Conservation (phyloP, 64 coral and sea anemone genomes). For the Dendronephthya gigantea region DNA sequence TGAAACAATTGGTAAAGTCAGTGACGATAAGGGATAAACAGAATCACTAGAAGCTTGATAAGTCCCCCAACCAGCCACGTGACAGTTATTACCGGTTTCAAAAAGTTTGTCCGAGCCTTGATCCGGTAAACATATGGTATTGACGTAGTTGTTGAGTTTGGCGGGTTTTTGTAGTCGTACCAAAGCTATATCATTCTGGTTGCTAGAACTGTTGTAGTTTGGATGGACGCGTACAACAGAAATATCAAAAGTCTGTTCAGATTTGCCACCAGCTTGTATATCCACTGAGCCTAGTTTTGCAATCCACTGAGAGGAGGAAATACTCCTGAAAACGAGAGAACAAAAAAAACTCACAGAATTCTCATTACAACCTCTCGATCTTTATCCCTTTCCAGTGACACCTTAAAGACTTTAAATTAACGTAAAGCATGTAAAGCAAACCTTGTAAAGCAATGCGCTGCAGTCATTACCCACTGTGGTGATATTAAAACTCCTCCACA, state of each 20-base stretch:
- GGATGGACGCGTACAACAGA: slow-evolving; percentile 54
- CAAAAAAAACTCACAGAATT: no score
- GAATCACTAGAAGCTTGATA: not conserved
- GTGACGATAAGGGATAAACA: slow-evolving; percentile 20
- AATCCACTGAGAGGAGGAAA: slow-evolving; percentile 34
- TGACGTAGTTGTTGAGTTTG: not conserved
- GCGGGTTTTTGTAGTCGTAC: slow-evolving; percentile 40
- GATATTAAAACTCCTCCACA: slow-evolving; percentile 57
- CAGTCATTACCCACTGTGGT: slow-evolving; percentile 52
- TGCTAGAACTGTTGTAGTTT: slow-evolving; percentile 28
- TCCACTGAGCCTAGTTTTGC: slow-evolving; percentile 53
- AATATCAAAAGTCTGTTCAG: slow-evolving; percentile 34
- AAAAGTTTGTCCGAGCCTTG: not conserved
- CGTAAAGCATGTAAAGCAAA: not conserved
- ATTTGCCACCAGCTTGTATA: slow-evolving; percentile 25
- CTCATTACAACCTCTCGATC: no score
- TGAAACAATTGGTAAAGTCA: slow-evolving; percentile 35
- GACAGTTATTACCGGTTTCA: not conserved
- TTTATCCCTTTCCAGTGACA: no score
- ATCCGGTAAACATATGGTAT: not conserved
- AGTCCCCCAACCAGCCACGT: slow-evolving; percentile 3
- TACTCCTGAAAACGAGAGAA: not conserved
- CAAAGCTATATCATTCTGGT: slow-evolving; percentile 62
- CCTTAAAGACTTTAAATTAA: no score
- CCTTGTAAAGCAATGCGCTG: slow-evolving; percentile 73